Conservation (phyloP, 30 jellyfish, hydroid and myxozoan genomes). For the Catostylus mosaicus region DNA sequence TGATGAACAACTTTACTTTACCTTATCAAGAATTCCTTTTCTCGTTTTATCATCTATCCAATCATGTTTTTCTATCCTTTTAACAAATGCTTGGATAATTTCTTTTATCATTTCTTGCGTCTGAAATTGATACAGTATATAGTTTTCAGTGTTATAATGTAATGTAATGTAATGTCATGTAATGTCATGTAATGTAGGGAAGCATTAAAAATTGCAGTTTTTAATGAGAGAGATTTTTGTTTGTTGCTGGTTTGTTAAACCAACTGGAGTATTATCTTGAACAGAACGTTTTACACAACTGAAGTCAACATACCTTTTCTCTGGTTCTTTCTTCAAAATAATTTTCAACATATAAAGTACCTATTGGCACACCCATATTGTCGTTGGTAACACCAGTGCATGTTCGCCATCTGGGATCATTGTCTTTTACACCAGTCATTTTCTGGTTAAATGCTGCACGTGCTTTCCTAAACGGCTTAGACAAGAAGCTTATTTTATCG, state of each 20-base stretch:
- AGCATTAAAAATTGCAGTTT: no score
- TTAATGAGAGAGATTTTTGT: no score
- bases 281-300: no score
- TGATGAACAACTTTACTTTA: neutral
- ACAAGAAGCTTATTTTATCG: conserved; percentile 84
- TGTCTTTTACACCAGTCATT: conserved; percentile 97
- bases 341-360: conserved; percentile 87
- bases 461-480: conserved; percentile 84
- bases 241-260: no score
- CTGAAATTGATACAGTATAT: conserved; percentile 30
- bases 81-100: conserved; percentile 82
- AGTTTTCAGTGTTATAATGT: neutral
- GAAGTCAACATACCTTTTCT: conserved; percentile 94
- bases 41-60: conserved; percentile 95
- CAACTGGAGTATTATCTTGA: no score
- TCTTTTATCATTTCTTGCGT: conserved; percentile 91
- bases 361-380: conserved; percentile 99
- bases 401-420: conserved; percentile 96
- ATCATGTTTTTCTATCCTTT: conserved; percentile 66
- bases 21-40: conserved; percentile 90
- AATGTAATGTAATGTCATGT: no score
- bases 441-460: conserved; percentile 93
- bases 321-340: conserved; percentile 83
- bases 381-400: conserved; percentile 94
- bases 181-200: no score